Evolutionary conservation across 2,888 invertebrate species (phyloP).

Genomic region (Ganaspis brasiliensis): DNA sequence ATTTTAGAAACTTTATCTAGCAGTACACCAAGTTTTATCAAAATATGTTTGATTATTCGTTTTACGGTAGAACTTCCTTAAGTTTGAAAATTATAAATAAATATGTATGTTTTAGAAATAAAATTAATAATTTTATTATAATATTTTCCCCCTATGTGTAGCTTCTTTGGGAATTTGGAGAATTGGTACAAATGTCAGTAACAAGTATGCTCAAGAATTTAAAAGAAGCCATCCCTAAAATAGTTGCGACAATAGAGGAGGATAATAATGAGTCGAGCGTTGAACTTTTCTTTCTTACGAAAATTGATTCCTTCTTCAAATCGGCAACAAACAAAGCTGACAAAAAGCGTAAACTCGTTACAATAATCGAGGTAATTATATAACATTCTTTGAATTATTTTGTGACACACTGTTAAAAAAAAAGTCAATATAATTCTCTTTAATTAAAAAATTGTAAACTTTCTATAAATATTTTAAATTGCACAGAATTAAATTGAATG

Average conservation of each 20-base stretch:
- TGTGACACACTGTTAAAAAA: too few species aligned
- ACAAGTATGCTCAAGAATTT: neutral
- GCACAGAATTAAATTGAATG: too few species aligned
- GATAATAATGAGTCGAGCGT: neutral
- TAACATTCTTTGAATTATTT: too few species aligned
- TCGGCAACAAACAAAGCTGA: neutral
- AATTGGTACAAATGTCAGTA: neutral
- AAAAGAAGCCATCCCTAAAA: neutral
- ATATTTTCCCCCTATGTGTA: too few species aligned
- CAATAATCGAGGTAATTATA: neutral
- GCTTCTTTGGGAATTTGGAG: constrained; percentile 4
- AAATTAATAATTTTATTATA: neutral
- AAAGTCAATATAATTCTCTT: too few species aligned
- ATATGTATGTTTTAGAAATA: neutral
- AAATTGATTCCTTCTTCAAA: neutral
- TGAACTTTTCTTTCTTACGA: neutral
- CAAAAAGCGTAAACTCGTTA: neutral
- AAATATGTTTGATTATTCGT: too few species aligned
- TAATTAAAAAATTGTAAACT: too few species aligned
- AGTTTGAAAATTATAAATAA: neutral
- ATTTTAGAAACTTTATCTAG: too few species aligned
- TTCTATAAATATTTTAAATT: too few species aligned
- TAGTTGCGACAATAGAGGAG: neutral
- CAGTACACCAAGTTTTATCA: too few species aligned
- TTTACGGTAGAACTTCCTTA: too few species aligned